These are phyloP conservation scores for Lepidochitona cinerea DNA, from an alignment of 2,888 invertebrate species.

Conservation along the genomic window DNA sequence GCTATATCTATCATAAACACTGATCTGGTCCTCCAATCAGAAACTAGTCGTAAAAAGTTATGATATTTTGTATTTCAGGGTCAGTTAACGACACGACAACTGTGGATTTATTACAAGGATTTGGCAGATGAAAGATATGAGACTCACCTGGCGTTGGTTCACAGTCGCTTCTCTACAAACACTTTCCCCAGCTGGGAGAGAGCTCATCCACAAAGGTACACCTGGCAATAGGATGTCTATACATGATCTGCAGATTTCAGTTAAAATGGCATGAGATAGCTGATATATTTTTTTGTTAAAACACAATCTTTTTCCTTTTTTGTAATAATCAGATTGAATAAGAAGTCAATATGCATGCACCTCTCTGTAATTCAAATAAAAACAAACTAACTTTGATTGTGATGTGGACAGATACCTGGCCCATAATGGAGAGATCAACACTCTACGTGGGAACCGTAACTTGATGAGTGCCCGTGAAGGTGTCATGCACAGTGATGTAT, in stretches of 20 bases:
- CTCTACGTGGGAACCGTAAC: slow-evolving; percentile 97
- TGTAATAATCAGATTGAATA: too few relatives aligned
- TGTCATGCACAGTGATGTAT: slow-evolving; percentile 90
- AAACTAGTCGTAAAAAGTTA: too few relatives aligned
- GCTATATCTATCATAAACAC: too few relatives aligned
- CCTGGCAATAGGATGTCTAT: too few relatives aligned
- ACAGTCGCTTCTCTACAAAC: slow-evolving; percentile 98
- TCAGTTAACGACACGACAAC: slow-evolving; percentile 93
- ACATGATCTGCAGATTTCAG: too few relatives aligned
- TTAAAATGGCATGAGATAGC: too few relatives aligned
- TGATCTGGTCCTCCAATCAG: too few relatives aligned
- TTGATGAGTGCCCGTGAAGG: slow-evolving; percentile 99
- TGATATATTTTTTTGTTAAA: too few relatives aligned
- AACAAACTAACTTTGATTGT: too few relatives aligned
- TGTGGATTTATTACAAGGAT: slow-evolving; percentile 84
- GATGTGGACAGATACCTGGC: slow-evolving; percentile 88
- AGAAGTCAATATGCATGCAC: too few relatives aligned
- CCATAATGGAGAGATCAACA: slow-evolving; percentile 99
- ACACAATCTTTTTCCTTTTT: background rate
- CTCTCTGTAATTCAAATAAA: too few relatives aligned
- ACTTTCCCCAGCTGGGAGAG: slow-evolving; percentile 99
- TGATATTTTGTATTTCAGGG: slow-evolving; percentile 75
- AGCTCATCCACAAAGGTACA: slow-evolving; percentile 94
- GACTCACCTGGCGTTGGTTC: slow-evolving; percentile 95
- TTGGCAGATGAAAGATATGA: slow-evolving; percentile 79